Conservation (phyloP, 1,140 invertebrate species). For the Chymomyza costata region DNA sequence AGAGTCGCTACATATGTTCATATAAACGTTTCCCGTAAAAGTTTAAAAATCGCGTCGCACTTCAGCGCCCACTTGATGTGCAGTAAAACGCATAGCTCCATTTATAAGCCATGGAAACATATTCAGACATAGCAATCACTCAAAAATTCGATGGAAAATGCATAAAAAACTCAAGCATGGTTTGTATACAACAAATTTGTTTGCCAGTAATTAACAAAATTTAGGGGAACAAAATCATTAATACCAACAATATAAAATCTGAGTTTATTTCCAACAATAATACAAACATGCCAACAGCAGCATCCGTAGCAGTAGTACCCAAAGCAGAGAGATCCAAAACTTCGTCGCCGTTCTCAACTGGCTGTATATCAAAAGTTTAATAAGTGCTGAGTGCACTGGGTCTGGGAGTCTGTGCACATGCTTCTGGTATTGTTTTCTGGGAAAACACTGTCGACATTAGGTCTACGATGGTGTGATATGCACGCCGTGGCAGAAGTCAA, state of each 20-base stretch:
- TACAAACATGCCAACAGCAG: conserved; percentile 48
- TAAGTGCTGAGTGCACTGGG: conserved; percentile 49
- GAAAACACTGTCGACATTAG: conserved; percentile 70
- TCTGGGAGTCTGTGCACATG: conserved; percentile 41
- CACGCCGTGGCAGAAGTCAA: conserved; percentile 24
- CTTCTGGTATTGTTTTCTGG: conserved; percentile 49
- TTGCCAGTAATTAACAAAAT: conserved; percentile 72
- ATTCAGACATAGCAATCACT: conserved; percentile 41
- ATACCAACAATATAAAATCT: conserved; percentile 69
- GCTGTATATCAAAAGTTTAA: conserved; percentile 57
- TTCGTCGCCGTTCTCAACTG: conserved; percentile 28
- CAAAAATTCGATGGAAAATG: conserved; percentile 68
- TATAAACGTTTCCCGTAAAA: conserved; percentile 3
- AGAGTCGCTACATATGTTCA: conserved; percentile 9
- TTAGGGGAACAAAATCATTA: conserved; percentile 72
- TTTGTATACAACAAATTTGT: conserved; percentile 71
- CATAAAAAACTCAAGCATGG: conserved; percentile 63
- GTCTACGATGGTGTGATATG: conserved; percentile 63
- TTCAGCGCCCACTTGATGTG: neutral
- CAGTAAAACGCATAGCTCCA: conserved; percentile 1
- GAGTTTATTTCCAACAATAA: conserved; percentile 73
- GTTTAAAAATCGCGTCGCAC: conserved; percentile 1
- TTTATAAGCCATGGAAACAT: no score
- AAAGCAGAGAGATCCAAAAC: conserved; percentile 8
- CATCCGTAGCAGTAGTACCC: neutral